These are phyloP conservation scores for Drosophila nasuta DNA, from an alignment of 1,140 invertebrate species.

Conservation along the genomic window DNA sequence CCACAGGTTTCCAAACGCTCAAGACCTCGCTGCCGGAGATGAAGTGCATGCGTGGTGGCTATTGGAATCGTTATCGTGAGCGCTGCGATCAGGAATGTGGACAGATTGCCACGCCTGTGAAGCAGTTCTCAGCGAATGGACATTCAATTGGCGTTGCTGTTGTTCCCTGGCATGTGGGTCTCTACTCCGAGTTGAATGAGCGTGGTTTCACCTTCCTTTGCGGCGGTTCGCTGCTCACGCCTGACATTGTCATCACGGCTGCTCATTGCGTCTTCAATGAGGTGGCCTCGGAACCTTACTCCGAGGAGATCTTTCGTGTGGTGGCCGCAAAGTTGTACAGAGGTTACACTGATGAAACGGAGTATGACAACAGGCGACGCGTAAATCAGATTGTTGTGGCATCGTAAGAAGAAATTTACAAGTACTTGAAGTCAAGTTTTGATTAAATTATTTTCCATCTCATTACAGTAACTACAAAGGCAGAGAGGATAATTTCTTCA, in stretches of 20 bases:
- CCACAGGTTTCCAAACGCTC: conserved; percentile 52
- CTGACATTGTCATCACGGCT: conserved; percentile 70
- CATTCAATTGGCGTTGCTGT: conserved; percentile 56
- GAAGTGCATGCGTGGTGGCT: conserved; percentile 52
- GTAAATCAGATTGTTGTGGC: conserved; percentile 54
- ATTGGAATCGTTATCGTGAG: conserved; percentile 53
- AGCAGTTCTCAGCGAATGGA: conserved; percentile 54
- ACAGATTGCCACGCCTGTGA: conserved; percentile 61
- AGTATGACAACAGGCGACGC: conserved; percentile 9
- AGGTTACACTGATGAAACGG: conserved; percentile 40
- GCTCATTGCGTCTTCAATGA: conserved; percentile 70
- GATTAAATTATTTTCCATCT: background rate
- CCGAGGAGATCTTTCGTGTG: conserved; percentile 44
- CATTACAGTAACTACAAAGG: conserved; percentile 51
- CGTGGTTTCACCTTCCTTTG: conserved; percentile 85
- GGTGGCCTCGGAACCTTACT: conserved; percentile 10
- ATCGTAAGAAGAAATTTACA: conserved; percentile 20
- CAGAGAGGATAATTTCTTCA: conserved; percentile 31
- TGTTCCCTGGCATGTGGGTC: conserved; percentile 87
- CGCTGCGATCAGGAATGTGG: conserved; percentile 68
- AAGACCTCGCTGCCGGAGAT: conserved; percentile 36
- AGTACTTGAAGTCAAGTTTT: background rate
- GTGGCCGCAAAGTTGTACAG: conserved; percentile 63
- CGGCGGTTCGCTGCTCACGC: conserved; percentile 84
- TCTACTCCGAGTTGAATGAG: conserved; percentile 83